A percentile compares a stretch with the other conserved stretches of the same genome.
Evolutionary conservation across 2,888 invertebrate genomes (phyloP).

Genomic region (Heliconius cydno): DNA sequence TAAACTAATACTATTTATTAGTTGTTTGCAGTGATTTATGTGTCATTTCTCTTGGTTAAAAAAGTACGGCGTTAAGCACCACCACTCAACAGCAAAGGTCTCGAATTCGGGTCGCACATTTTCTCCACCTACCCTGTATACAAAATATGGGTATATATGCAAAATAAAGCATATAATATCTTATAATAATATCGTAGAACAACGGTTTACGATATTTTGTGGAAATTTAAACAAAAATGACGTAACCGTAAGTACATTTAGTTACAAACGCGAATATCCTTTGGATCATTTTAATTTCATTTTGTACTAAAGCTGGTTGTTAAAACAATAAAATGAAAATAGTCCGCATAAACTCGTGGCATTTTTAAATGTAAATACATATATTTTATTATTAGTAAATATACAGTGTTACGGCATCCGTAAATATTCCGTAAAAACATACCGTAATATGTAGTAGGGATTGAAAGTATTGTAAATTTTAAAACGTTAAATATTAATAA

Average conservation of each 20-base stretch:
- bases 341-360: background rate
- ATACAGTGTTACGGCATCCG: background rate
- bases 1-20: background rate
- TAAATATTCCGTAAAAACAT: conserved; percentile 1
- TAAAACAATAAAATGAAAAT: background rate
- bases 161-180: background rate
- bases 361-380: background rate
- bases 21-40: background rate
- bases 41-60: background rate
- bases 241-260: background rate
- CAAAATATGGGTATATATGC: too few relatives aligned
- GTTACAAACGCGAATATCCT: background rate
- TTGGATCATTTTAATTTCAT: background rate
- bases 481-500: conserved; percentile 5
- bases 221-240: background rate
- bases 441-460: background rate
- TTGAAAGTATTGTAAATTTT: background rate
- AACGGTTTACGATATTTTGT: background rate
- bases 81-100: background rate
- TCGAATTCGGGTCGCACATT: background rate
- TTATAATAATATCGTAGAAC: background rate
- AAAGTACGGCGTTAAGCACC: background rate
- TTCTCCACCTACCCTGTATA: background rate
- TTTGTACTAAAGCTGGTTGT: background rate
- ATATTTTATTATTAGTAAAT: conserved; percentile 8